These are phyloP conservation scores for Melipona bicolor DNA, from an alignment of 2,888 invertebrate species.

Conservation along the genomic window DNA sequence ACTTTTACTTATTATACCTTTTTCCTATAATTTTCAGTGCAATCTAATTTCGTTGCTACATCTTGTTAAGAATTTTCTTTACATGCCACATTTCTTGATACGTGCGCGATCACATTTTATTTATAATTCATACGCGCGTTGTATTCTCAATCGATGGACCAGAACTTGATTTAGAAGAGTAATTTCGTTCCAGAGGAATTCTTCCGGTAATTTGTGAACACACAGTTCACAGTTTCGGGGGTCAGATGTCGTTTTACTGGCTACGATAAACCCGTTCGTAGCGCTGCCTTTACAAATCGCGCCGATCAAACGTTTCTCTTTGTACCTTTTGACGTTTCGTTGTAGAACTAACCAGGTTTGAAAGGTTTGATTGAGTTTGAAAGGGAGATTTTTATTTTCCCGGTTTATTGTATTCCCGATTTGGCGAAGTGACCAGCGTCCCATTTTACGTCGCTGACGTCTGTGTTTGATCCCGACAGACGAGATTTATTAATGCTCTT, in stretches of 20 bases:
- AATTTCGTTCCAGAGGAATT: conserved; percentile 15
- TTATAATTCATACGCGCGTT: conserved; percentile 14
- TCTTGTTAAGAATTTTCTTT: background rate
- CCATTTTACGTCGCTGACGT: background rate
- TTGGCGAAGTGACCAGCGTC: background rate
- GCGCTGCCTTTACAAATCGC: background rate
- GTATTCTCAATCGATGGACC: conserved; percentile 20
- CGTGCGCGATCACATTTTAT: conserved; percentile 6
- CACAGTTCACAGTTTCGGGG: conserved; percentile 10
- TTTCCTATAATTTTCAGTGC: background rate
- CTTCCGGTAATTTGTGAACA: conserved; percentile 33
- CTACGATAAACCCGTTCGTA: conserved; percentile 33
- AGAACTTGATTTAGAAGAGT: conserved; percentile 40
- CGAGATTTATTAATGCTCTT: background rate
- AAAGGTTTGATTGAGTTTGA: conserved; percentile 11
- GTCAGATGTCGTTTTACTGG: conserved; percentile 32
- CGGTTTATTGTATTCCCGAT: background rate
- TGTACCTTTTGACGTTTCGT: conserved; percentile 4
- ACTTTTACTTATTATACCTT: background rate
- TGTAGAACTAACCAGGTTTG: background rate
- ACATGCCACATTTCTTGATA: too few species aligned
- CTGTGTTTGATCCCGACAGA: background rate
- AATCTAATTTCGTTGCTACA: background rate
- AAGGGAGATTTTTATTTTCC: background rate
- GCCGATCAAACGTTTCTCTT: conserved; percentile 1